Percentiles rank a stretch among this genome's conserved stretches.
Conservation (phyloP, 2,113 vertebrate genomes). For the Anas platyrhynchos region DNA sequence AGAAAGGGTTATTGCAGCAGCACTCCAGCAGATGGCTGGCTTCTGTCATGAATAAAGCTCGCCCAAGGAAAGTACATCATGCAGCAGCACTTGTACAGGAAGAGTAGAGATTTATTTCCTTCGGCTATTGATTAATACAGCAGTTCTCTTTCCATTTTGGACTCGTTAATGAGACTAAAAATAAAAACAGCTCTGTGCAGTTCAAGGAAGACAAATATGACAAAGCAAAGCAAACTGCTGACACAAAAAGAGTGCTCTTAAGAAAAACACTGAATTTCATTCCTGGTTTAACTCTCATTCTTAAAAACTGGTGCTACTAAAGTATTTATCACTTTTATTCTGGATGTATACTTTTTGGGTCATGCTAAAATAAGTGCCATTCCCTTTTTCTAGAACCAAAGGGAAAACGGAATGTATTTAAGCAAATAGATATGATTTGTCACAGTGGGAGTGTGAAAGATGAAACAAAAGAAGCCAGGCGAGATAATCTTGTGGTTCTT, state of each 20-base stretch:
- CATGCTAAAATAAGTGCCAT: neutral
- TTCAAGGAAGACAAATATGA: conserved; percentile 1
- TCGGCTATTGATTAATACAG: neutral
- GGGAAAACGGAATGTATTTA: neutral
- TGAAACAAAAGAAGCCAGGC: neutral
- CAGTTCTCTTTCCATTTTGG: neutral
- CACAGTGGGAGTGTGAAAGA: neutral
- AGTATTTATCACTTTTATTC: neutral
- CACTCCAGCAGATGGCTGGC: conserved; percentile 69
- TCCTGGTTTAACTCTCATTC: neutral
- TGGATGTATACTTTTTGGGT: neutral
- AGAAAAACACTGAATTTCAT: neutral
- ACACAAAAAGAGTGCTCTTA: neutral
- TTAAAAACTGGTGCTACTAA: neutral
- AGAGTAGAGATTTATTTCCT: conserved; percentile 19
- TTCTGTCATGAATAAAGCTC: conserved; percentile 63
- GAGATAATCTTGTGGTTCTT: neutral
- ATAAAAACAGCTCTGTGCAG: neutral
- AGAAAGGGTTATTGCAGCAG: conserved; percentile 32
- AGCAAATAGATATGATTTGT: neutral
- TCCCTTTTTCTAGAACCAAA: neutral
- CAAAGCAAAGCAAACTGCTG: conserved; percentile 17
- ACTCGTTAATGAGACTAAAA: neutral
- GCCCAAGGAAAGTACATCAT: neutral
- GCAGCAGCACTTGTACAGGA: neutral